Base-by-base conservation (phyloP, 23 tunicate genomes). In the Trididemnum nubilum region DNA sequence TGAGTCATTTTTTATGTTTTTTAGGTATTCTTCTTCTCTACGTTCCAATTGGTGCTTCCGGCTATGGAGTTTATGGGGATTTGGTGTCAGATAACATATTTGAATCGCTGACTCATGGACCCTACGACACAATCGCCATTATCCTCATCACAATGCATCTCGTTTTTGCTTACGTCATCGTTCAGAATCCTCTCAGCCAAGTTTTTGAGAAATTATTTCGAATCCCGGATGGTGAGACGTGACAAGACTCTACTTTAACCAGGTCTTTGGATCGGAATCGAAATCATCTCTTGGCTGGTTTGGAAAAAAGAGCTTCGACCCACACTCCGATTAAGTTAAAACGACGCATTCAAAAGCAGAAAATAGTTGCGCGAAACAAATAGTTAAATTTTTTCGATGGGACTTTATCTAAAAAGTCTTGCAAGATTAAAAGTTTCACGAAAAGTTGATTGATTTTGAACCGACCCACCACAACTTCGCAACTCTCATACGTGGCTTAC, bases 121-220 rank as follows among this genome's bases (percentile, higher is more conserved):
- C 85, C 30, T 36, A 85, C 72, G 76, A 86, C 60, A 57, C 72
- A 1, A 71, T 72, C n/a, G 91, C 95, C 12, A 78, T 86, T 15
- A 77, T 95, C 15, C 85, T 95, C 0, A 89, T 95, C 26, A 95
- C 99, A 28, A 85, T 87, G 84, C 99, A 95, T 77, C 82, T 95
- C 28, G 77, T 86, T 19, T 95, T 83, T 69, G 99, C 99, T n/a
- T 95, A 90, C 51, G 95, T 90, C 51, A 95, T 95, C 51, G 51
- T 95, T 2, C 99, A 95, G 81, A 95, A 95, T 72, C 99, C 99
- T 0, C 86, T 95, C 0, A 85, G 90, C 58, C 96, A 89, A 78
- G 88, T 92, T 57, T 71, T 90, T 52, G 99, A 95, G 69, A 67
- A 79, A 67, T 90, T 94, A 0, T 75, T 95, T 18, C 65, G 70